A percentile compares a stretch with the other conserved stretches of the same genome.
These are phyloP conservation scores for Leptosomus discolor DNA, from an alignment of 2,113 vertebrate species.

Conservation along the genomic window DNA sequence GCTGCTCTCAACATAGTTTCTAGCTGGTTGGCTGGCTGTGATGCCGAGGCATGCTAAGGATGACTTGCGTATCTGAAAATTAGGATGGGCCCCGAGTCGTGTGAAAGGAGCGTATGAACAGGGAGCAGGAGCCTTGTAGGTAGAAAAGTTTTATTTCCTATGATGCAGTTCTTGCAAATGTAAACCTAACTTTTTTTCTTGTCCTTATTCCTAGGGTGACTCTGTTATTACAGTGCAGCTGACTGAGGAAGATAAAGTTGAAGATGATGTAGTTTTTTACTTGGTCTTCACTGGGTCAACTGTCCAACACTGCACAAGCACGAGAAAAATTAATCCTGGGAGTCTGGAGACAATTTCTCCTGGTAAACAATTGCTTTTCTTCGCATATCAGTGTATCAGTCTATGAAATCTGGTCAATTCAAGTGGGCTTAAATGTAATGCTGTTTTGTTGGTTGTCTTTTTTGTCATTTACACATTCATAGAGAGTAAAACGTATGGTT, in stretches of 20 bases:
- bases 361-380: constrained; percentile 73
- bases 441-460: not conserved
- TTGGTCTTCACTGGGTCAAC: constrained; percentile 90
- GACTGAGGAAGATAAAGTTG: constrained; percentile 78
- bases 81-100: rapidly evolving
- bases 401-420: not conserved
- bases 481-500: rapidly evolving
- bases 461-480: not conserved
- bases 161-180: not conserved
- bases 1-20: rapidly evolving
- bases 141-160: not conserved
- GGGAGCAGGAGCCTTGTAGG: not conserved
- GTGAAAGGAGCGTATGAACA: not conserved
- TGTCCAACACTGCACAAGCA: constrained; percentile 88
- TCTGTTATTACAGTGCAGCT: constrained; percentile 90
- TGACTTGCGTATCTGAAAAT: not conserved
- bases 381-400: not conserved
- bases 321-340: constrained; percentile 81
- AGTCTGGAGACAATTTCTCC: constrained; percentile 90
- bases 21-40: not conserved
- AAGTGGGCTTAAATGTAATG: not conserved
- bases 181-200: not conserved
- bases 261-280: constrained; percentile 88
- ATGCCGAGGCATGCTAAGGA: not conserved
- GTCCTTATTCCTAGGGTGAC: constrained; percentile 78